Conservation (phyloP, 2,113 vertebrate genomes). For the Podarcis raffonei region DNA sequence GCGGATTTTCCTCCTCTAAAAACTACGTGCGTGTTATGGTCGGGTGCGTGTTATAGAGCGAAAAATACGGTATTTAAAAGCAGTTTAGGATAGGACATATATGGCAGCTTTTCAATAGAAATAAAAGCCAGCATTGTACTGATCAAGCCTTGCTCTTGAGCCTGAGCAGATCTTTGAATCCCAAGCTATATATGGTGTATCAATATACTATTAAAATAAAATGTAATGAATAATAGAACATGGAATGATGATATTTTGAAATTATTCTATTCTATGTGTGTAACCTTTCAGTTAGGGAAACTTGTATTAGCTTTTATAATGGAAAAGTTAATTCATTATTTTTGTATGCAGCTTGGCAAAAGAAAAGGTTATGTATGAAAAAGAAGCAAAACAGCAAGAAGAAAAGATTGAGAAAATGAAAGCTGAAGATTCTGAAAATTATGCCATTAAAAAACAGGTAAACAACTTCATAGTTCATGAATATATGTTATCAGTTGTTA, state of each 20-base stretch:
- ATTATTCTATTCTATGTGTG: accelerated
- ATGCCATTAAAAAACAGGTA: slow-evolving; percentile 93
- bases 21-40: no score
- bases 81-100: not conserved
- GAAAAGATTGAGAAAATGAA: slow-evolving; percentile 91
- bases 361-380: slow-evolving; percentile 90
- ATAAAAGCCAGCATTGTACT: not conserved
- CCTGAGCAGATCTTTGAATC: not conserved
- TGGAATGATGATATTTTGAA: not conserved
- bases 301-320: not conserved
- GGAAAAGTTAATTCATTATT: slow-evolving; percentile 50
- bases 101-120: not conserved
- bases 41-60: no score
- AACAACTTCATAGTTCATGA: slow-evolving; percentile 17
- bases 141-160: not conserved
- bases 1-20: no score
- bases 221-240: not conserved
- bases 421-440: slow-evolving; percentile 85
- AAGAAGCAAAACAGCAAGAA: slow-evolving; percentile 91
- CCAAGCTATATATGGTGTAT: not conserved
- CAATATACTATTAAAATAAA: not conserved
- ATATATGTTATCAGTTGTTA: not conserved
- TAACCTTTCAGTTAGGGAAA: slow-evolving; percentile 7
- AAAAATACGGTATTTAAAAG: no score
- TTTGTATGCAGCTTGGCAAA: slow-evolving; percentile 85